Evolutionary conservation across 1,140 invertebrate species (phyloP), one percentile per base, ranked within the genome.

Genomic region (Stegodyphus mimosarum): DNA sequence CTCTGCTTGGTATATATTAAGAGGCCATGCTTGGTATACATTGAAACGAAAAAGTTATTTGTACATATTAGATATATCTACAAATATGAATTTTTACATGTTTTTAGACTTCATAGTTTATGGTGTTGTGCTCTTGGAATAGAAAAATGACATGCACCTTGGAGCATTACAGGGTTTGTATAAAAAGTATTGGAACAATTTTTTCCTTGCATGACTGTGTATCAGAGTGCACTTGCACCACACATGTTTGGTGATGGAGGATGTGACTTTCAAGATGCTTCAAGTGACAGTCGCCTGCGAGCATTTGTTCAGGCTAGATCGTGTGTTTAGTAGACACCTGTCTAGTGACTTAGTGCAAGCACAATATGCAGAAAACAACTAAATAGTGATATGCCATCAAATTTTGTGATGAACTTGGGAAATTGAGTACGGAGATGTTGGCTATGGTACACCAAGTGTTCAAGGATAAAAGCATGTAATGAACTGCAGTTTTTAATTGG

Each of bases 131-230:
- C n/a, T n/a, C n/a, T n/a, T n/a, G n/a, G n/a, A n/a, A n/a, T n/a
- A n/a, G n/a, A n/a, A n/a, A n/a, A n/a, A n/a, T n/a, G n/a, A n/a
- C n/a, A n/a, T n/a, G n/a, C n/a, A n/a, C n/a, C n/a, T n/a, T n/a
- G n/a, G n/a, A n/a, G n/a, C n/a, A n/a, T n/a, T n/a, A n/a, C n/a
- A n/a, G n/a, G 70, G 70, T 49, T 72, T 72, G 17, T 72, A 49
- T 51, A 15, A 51, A 51, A 72, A 72, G 70, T 72, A 17, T 49
- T n/a, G 70, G 70, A 72, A 13, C 50, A 51, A 50, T 72, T 6
- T 52, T 72, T 72, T 51, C 33, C 48, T 4, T 9, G 11, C 70
- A 50, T 49, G 50, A 50, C 6, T 49, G 48, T 49, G 6, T 6
- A 51, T 50, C 33, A 51, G 33, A 72, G 18, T 5, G 6, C 3